Evolutionary conservation across 2,888 invertebrate genomes (phyloP).

Genomic region (Hoplodrina ambigua): DNA sequence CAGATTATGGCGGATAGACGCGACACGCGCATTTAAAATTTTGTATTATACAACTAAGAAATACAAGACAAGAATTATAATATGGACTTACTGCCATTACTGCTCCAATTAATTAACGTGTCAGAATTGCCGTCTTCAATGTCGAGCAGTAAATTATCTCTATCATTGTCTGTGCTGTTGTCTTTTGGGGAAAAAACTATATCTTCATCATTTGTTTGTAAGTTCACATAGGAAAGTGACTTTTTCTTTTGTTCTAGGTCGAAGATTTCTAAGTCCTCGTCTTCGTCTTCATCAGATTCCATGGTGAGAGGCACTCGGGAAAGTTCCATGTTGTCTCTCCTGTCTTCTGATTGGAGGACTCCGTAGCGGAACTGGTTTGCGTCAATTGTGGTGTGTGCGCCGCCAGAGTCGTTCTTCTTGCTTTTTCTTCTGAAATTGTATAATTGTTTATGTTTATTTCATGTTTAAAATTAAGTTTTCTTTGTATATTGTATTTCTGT

Average conservation of each 20-base stretch:
- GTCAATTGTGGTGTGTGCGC: constrained; percentile 78
- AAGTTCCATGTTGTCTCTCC: constrained; percentile 83
- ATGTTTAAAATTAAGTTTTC: neutral
- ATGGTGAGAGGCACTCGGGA: constrained; percentile 85
- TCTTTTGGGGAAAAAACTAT: constrained; percentile 76
- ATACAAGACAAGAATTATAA: constrained; percentile 72
- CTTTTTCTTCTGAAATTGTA: constrained; percentile 81
- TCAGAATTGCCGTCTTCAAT: constrained; percentile 84
- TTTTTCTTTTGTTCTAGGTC: constrained; percentile 87
- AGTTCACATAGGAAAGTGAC: constrained; percentile 84
- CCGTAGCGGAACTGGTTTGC: constrained; percentile 88
- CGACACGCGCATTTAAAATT: constrained; percentile 39
- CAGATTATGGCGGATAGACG: constrained; percentile 59
- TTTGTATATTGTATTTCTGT: neutral
- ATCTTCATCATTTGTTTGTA: constrained; percentile 84
- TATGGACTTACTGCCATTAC: constrained; percentile 82
- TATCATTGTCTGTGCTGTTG: constrained; percentile 67
- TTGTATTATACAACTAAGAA: constrained; percentile 30
- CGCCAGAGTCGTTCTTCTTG: constrained; percentile 77
- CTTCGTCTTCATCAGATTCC: constrained; percentile 88
- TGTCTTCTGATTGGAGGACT: constrained; percentile 85
- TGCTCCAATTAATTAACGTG: constrained; percentile 84
- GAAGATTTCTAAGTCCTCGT: constrained; percentile 88
- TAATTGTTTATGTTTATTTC: neutral
- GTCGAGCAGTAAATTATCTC: constrained; percentile 83